Evolutionary conservation across 2,888 invertebrate species (phyloP).

Genomic region (Cremastobaeus sp.): DNA sequence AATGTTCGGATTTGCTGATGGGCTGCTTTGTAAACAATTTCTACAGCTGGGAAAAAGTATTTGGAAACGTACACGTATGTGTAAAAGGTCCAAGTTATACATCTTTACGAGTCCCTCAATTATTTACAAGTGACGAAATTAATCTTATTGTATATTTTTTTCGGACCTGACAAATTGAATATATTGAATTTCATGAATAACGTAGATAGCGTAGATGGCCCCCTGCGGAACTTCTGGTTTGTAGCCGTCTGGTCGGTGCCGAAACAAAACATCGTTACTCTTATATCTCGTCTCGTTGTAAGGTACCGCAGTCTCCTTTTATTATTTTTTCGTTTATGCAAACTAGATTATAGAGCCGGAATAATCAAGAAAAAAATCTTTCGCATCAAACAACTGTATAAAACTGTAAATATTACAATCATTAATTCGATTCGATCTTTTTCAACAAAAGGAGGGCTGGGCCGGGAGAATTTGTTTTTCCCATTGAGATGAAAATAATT

Average conservation of each 20-base stretch:
- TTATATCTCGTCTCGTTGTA: slow-evolving; percentile 44
- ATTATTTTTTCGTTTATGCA: slow-evolving; percentile 48
- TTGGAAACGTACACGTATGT: too few species aligned
- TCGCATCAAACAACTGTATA: slow-evolving; percentile 27
- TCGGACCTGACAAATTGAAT: slow-evolving; percentile 50
- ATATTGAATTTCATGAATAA: slow-evolving; percentile 58
- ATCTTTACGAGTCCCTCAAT: slow-evolving; percentile 33
- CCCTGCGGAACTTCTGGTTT: slow-evolving; percentile 58
- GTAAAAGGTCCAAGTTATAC: slow-evolving; percentile 21
- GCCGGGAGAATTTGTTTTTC: neutral
- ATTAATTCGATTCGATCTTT: slow-evolving; percentile 29
- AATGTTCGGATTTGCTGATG: too few species aligned
- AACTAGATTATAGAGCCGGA: slow-evolving; percentile 51
- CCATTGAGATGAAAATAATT: too few species aligned
- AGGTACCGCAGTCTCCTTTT: slow-evolving; percentile 41
- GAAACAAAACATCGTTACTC: slow-evolving; percentile 58
- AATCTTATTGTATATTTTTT: slow-evolving; percentile 50
- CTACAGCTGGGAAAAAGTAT: too few species aligned
- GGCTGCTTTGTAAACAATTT: too few species aligned
- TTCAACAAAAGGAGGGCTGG: neutral
- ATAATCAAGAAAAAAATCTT: slow-evolving; percentile 42
- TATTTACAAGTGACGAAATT: slow-evolving; percentile 55
- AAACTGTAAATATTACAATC: slow-evolving; percentile 46
- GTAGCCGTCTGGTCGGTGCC: slow-evolving; percentile 56
- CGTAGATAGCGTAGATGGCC: slow-evolving; percentile 57